Evolutionary conservation across 1,140 invertebrate species (phyloP).

Genomic region (Drosophila sp.): DNA sequence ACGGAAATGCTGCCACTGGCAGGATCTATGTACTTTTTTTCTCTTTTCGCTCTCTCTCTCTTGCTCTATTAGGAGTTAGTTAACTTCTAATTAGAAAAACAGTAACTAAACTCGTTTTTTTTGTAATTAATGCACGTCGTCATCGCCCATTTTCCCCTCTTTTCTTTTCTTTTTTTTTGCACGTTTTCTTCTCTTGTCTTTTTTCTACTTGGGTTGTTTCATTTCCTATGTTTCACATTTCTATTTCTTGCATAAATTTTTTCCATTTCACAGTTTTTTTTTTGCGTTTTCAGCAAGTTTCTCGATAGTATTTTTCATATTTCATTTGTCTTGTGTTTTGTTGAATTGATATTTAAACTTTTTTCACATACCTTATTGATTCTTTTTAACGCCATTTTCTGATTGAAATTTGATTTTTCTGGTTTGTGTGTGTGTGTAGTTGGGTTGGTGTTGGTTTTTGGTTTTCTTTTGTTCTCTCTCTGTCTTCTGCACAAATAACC

Average conservation of each 20-base stretch:
- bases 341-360: conserved; percentile 42
- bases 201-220: conserved; percentile 55
- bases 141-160: conserved; percentile 66
- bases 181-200: conserved; percentile 83
- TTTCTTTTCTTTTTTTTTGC: conserved; percentile 57
- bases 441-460: conserved; percentile 66
- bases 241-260: conserved; percentile 83
- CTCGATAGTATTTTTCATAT: conserved; percentile 30
- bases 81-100: conserved; percentile 23
- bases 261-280: conserved; percentile 49
- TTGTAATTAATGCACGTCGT: conserved; percentile 69
- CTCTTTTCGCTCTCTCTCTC: conserved; percentile 18
- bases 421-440: conserved; percentile 70
- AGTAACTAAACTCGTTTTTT: conserved; percentile 48
- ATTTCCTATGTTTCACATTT: conserved; percentile 81
- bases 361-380: conserved; percentile 94
- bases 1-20: conserved; percentile 64
- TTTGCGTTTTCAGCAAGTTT: conserved; percentile 20
- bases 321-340: conserved; percentile 39
- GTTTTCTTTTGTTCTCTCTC: conserved; percentile 49
- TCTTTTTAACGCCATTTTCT: conserved; percentile 96
- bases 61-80: conserved; percentile 35
- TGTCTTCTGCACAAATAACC: conserved; percentile 59
- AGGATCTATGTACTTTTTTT: conserved; percentile 36
- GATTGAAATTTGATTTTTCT: conserved; percentile 83